Percentiles rank a stretch among this genome's conserved stretches.
These are phyloP conservation scores for Melieria picta DNA, from an alignment of 2,888 invertebrate genomes.

Conservation along the genomic window DNA sequence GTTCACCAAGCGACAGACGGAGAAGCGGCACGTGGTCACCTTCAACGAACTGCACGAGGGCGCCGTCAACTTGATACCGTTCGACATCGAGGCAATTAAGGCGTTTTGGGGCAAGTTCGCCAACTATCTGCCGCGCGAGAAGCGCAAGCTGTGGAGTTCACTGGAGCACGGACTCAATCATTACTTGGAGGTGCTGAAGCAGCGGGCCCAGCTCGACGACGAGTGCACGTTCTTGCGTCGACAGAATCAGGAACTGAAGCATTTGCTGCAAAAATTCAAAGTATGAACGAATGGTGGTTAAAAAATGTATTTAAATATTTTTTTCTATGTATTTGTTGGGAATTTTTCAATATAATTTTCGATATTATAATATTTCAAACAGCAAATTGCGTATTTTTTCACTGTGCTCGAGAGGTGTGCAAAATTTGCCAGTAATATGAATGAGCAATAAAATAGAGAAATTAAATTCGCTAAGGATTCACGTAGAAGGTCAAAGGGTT, in stretches of 20 bases:
- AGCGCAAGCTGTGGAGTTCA: constrained; percentile 75
- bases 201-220: constrained; percentile 73
- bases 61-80: constrained; percentile 45
- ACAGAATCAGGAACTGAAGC: constrained; percentile 76
- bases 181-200: constrained; percentile 65
- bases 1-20: constrained; percentile 66
- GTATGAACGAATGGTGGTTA: constrained; percentile 37
- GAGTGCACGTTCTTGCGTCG: constrained; percentile 74
- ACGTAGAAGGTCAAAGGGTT: too few species aligned
- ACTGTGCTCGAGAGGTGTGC: too few species aligned
- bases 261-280: constrained; percentile 71
- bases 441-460: too few species aligned
- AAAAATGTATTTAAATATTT: neutral
- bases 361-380: too few species aligned
- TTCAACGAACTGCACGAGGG: constrained; percentile 37
- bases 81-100: constrained; percentile 69
- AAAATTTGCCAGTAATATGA: too few species aligned
- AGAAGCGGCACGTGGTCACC: constrained; percentile 9
- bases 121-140: constrained; percentile 71
- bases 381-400: too few species aligned
- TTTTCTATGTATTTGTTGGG: too few species aligned
- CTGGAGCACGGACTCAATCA: constrained; percentile 64
- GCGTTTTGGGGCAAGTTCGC: constrained; percentile 76
- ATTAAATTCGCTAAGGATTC: too few species aligned
- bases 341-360: too few species aligned